These are phyloP conservation scores for Nesidiocoris tenuis DNA, from an alignment of 2,888 invertebrate species.

Conservation along the genomic window DNA sequence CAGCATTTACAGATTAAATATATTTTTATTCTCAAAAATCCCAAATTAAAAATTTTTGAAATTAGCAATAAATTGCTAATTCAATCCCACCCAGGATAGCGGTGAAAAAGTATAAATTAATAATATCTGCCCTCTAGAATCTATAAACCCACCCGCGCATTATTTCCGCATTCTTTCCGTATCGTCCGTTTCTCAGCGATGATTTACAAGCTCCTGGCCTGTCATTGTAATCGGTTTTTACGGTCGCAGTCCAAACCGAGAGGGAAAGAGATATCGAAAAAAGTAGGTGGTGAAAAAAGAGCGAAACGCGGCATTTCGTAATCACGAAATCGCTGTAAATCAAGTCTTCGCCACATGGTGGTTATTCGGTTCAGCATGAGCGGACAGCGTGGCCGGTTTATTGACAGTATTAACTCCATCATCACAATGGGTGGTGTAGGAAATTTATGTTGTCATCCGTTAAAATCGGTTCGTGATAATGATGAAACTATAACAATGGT, in stretches of 20 bases:
- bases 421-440: no score
- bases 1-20: no score
- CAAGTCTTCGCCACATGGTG: not conserved
- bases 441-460: no score
- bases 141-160: not conserved
- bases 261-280: not conserved
- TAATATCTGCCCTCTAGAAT: not conserved
- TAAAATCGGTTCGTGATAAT: no score
- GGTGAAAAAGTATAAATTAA: no score
- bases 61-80: no score
- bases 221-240: not conserved
- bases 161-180: not conserved
- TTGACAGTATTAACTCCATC: not conserved
- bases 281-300: not conserved
- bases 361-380: not conserved
- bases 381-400: not conserved
- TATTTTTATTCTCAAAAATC: no score
- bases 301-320: not conserved
- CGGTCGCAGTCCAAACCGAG: not conserved
- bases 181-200: not conserved
- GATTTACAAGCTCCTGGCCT: not conserved
- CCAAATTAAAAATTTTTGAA: no score
- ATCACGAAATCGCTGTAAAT: not conserved
- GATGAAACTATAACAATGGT: no score
- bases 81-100: no score